Evolutionary conservation across 1,140 invertebrate genomes (phyloP).

Genomic region (Bradynema listronoti): DNA sequence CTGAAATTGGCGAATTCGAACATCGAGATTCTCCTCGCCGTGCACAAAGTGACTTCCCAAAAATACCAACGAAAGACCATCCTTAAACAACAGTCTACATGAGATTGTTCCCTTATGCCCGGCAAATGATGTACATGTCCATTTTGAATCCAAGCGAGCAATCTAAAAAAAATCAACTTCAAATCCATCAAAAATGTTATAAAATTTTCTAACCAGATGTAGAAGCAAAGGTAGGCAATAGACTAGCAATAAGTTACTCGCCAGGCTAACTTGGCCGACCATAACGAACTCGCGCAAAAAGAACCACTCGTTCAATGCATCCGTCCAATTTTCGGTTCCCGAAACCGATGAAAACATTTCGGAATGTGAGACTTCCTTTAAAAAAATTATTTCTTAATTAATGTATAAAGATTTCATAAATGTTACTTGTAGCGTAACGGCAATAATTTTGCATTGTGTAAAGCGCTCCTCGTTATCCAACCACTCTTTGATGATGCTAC

Average conservation of each 20-base stretch:
- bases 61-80: slow-evolving; percentile 21
- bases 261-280: slow-evolving; percentile 1
- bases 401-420: background rate
- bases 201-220: slow-evolving; percentile 7
- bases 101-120: slow-evolving; percentile 32
- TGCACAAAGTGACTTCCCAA: slow-evolving; percentile 31
- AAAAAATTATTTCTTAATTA: background rate
- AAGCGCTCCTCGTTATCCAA: slow-evolving; percentile 4
- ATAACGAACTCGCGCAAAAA: slow-evolving; percentile 4
- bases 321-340: slow-evolving; percentile 4
- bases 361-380: slow-evolving; percentile 13
- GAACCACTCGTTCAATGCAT: slow-evolving; percentile 8
- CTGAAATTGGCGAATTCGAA: slow-evolving; percentile 29
- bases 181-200: background rate
- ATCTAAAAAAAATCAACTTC: background rate
- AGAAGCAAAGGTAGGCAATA: background rate
- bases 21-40: slow-evolving; percentile 11
- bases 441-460: background rate
- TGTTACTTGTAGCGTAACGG: slow-evolving; percentile 8
- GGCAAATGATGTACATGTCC: slow-evolving; percentile 14
- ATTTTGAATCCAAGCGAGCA: background rate
- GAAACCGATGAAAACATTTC: slow-evolving; percentile 16
- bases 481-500: background rate
- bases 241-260: slow-evolving; percentile 10
- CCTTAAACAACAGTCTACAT: slow-evolving; percentile 11